Conservation (phyloP, 1,140 invertebrate species). For the Bombus ignitus region DNA sequence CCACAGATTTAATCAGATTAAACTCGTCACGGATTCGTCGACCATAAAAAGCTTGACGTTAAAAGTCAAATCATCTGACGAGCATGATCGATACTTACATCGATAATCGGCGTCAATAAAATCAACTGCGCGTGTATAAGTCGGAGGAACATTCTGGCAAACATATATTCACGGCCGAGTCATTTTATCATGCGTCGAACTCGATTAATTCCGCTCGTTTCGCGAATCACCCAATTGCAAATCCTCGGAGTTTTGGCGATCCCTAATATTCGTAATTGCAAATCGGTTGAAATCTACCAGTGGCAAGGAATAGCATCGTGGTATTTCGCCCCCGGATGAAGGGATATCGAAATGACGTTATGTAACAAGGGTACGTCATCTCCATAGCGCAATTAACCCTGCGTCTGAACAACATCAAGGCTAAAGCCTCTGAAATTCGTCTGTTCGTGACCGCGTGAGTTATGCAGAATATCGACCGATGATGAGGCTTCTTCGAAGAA, state of each 20-base stretch:
- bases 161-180: neutral
- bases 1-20: neutral
- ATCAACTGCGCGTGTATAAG: neutral
- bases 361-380: neutral
- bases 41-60: neutral
- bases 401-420: neutral
- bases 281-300: neutral
- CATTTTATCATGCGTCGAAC: conserved; percentile 1
- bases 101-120: neutral
- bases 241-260: neutral
- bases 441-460: neutral
- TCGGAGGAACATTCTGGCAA: neutral
- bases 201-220: conserved; percentile 14
- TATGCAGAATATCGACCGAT: neutral
- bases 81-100: neutral
- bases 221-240: conserved; percentile 21
- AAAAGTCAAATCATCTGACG: neutral
- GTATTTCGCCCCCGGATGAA: too few species aligned
- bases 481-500: neutral
- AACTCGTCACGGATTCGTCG: neutral
- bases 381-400: neutral
- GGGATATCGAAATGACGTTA: too few species aligned
- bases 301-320: neutral
- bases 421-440: conserved; percentile 15
- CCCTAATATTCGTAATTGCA: conserved; percentile 22